Evolutionary conservation across 1,140 invertebrate species (phyloP).

Genomic region (Radopholus similis): DNA sequence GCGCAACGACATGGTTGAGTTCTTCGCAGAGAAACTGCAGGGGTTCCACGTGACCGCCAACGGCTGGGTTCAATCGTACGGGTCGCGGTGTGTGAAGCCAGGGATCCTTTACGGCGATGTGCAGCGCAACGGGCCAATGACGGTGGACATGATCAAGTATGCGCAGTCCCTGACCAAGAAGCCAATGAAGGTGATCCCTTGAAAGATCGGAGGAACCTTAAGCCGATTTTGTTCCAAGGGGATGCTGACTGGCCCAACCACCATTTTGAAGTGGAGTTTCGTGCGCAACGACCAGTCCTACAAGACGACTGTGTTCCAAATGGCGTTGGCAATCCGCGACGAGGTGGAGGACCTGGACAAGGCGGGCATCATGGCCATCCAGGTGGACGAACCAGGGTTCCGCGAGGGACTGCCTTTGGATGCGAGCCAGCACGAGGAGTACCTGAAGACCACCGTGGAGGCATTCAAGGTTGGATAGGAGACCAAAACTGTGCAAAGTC

Average conservation of each 20-base stretch:
- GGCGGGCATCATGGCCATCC: constrained; percentile 20
- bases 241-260: constrained; percentile 31
- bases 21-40: constrained; percentile 23
- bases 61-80: constrained; percentile 31
- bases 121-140: constrained; percentile 21
- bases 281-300: constrained; percentile 27
- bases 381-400: constrained; percentile 30
- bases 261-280: constrained; percentile 28
- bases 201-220: no score
- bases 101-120: constrained; percentile 26
- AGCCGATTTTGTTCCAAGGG: no score
- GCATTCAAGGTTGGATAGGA: constrained; percentile 14
- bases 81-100: constrained; percentile 34
- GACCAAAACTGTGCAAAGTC: not conserved
- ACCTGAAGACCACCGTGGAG: constrained; percentile 22
- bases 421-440: constrained; percentile 9
- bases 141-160: constrained; percentile 29
- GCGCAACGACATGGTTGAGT: constrained; percentile 35
- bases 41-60: constrained; percentile 24
- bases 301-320: constrained; percentile 12
- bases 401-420: constrained; percentile 28
- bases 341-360: constrained; percentile 28
- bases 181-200: no score
- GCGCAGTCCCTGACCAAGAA: constrained; percentile 25
- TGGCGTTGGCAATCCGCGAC: constrained; percentile 26